phyloP scores from a whole-genome alignment of 2,888 invertebrate genomes.

The Cordilura impudica region DNA sequence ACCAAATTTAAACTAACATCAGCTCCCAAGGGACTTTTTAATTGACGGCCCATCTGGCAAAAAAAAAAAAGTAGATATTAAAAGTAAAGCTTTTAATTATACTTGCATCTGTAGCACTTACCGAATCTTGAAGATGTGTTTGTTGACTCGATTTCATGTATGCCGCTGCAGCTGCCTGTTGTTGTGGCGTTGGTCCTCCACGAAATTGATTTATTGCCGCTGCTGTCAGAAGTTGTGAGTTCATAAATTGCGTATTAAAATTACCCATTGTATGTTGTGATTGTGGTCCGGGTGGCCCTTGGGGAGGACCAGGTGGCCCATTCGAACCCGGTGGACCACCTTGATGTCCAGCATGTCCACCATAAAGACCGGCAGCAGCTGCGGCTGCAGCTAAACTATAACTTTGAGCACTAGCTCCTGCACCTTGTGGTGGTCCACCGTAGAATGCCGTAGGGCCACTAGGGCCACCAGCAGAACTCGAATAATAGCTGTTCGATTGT shows the following conservation, averaged over 20 bases:
- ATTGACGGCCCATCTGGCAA: conserved; percentile 76
- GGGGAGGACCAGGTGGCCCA: conserved; percentile 73
- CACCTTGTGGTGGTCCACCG: conserved; percentile 74
- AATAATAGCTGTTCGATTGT: conserved; percentile 78
- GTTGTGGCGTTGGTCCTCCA: conserved; percentile 75
- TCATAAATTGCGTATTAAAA: conserved; percentile 80
- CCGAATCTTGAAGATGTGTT: conserved; percentile 78
- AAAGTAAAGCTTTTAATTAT: too few species aligned
- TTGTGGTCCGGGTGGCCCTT: conserved; percentile 71
- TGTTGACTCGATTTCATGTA: conserved; percentile 77
- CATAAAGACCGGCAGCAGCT: conserved; percentile 75
- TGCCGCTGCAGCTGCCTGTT: conserved; percentile 72
- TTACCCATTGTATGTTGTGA: conserved; percentile 77
- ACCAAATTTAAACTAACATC: conserved; percentile 77
- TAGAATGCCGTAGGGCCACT: conserved; percentile 74
- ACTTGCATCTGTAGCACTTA: conserved; percentile 67
- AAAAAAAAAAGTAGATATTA: conserved; percentile 4
- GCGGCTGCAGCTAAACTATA: conserved; percentile 76
- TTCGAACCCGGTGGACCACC: conserved; percentile 73
- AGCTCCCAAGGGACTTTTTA: conserved; percentile 77
- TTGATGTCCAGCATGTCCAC: conserved; percentile 74
- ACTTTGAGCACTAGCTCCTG: conserved; percentile 74
- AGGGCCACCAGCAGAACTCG: conserved; percentile 77
- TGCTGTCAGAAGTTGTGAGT: conserved; percentile 82
- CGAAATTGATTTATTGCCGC: conserved; percentile 78